These are phyloP conservation scores for Pemphredon lugubris DNA, from an alignment of 2,888 invertebrate genomes.

Conservation along the genomic window DNA sequence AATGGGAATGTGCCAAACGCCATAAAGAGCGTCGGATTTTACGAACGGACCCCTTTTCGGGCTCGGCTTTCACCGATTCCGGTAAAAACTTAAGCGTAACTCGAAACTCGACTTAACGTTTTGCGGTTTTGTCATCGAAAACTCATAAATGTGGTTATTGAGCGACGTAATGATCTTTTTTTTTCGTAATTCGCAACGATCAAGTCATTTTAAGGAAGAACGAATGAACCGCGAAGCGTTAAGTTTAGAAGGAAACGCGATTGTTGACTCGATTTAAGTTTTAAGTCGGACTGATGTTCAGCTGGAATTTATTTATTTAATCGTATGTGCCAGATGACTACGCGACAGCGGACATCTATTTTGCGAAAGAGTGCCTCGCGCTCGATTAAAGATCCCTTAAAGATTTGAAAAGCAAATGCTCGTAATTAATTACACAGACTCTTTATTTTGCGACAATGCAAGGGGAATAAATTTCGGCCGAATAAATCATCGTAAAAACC, in stretches of 20 bases:
- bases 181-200: not conserved
- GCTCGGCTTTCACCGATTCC: not conserved
- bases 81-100: constrained; percentile 1
- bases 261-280: constrained; percentile 1
- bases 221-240: not conserved
- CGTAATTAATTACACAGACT: no score
- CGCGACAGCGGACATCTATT: not conserved
- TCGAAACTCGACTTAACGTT: not conserved
- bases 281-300: constrained; percentile 34
- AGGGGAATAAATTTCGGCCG: no score
- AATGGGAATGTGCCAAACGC: no score
- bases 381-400: constrained; percentile 12
- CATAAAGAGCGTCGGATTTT: no score
- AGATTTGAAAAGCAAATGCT: no score
- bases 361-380: not conserved
- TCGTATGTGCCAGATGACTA: constrained; percentile 55
- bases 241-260: not conserved
- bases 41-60: constrained; percentile 1
- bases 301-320: constrained; percentile 57
- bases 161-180: no score
- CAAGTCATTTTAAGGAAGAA: not conserved
- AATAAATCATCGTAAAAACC: no score
- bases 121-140: not conserved
- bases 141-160: no score
- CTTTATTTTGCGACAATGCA: no score